Conservation (phyloP, 2,888 invertebrate genomes). For the Lasioglossum vierecki region DNA sequence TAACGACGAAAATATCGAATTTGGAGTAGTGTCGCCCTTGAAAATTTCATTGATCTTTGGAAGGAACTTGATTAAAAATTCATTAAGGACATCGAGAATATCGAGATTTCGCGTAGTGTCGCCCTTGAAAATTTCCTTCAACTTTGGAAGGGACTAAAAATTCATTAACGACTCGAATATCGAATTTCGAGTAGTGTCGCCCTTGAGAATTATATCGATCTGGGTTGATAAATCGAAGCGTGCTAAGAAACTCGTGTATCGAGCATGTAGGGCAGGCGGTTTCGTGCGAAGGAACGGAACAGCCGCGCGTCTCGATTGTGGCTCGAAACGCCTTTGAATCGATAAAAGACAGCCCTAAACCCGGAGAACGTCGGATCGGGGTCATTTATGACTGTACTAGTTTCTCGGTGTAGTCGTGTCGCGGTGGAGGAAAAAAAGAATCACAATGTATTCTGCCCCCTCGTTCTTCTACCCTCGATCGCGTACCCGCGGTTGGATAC, state of each 20-base stretch:
- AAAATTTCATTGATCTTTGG: no score
- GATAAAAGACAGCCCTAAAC: slow-evolving; percentile 36
- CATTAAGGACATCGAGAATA: no score
- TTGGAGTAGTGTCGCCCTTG: no score
- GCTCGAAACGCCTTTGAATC: slow-evolving; percentile 24
- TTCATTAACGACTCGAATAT: no score
- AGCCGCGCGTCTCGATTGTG: slow-evolving; percentile 2
- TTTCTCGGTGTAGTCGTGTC: slow-evolving; percentile 5
- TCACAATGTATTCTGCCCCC: slow-evolving; percentile 1
- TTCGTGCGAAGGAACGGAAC: background rate
- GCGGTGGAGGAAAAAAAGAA: background rate
- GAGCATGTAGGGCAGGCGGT: background rate
- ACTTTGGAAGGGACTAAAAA: no score
- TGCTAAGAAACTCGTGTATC: background rate
- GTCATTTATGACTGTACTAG: slow-evolving; percentile 28
- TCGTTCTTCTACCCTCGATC: slow-evolving; percentile 10
- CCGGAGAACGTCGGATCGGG: slow-evolving; percentile 27
- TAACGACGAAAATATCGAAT: no score
- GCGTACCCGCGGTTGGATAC: background rate
- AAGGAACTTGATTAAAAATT: no score
- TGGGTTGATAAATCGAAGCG: background rate
- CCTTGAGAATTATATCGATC: background rate
- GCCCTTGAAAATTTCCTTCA: no score
- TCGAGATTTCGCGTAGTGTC: no score
- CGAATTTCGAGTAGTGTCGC: no score